Conservation (phyloP, 2,888 invertebrate genomes). For the Drosophila prostipennis region DNA sequence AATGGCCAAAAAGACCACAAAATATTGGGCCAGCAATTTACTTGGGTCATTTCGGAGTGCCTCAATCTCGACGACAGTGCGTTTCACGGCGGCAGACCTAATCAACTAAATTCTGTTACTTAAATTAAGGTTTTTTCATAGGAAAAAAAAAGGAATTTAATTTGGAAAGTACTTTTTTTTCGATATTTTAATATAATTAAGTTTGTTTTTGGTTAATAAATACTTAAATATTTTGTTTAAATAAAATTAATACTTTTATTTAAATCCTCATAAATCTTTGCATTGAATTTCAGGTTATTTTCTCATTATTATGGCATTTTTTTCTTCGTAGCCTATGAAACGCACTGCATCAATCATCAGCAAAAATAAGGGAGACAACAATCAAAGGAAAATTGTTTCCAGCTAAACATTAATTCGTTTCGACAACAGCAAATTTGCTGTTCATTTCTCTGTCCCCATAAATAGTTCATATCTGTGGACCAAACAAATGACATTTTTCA, state of each 20-base stretch:
- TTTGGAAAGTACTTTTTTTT: too few relatives aligned
- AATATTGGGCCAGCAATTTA: slow-evolving; percentile 72
- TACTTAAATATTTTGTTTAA: too few relatives aligned
- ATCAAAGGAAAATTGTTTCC: slow-evolving; percentile 62
- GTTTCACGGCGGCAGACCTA: slow-evolving; percentile 6
- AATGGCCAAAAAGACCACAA: slow-evolving; percentile 65
- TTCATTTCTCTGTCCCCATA: slow-evolving; percentile 30
- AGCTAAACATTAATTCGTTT: slow-evolving; percentile 77
- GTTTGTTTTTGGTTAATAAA: too few relatives aligned
- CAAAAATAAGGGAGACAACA: slow-evolving; percentile 30
- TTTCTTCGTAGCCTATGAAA: neutral
- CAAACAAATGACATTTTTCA: slow-evolving; percentile 61
- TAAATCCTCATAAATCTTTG: too few relatives aligned
- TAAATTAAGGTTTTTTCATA: too few relatives aligned
- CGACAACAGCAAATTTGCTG: slow-evolving; percentile 66
- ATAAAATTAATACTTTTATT: too few relatives aligned
- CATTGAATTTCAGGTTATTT: too few relatives aligned
- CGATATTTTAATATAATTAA: too few relatives aligned
- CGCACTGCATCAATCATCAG: slow-evolving; percentile 37
- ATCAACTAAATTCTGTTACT: too few relatives aligned
- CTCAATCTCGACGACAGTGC: slow-evolving; percentile 34
- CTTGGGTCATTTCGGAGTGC: slow-evolving; percentile 68
- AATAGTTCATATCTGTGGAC: slow-evolving; percentile 33
- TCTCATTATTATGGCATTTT: too few relatives aligned
- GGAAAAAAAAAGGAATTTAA: too few relatives aligned